phyloP scores from a whole-genome alignment of 2,888 invertebrate genomes.

The Perithous albicinctus region DNA sequence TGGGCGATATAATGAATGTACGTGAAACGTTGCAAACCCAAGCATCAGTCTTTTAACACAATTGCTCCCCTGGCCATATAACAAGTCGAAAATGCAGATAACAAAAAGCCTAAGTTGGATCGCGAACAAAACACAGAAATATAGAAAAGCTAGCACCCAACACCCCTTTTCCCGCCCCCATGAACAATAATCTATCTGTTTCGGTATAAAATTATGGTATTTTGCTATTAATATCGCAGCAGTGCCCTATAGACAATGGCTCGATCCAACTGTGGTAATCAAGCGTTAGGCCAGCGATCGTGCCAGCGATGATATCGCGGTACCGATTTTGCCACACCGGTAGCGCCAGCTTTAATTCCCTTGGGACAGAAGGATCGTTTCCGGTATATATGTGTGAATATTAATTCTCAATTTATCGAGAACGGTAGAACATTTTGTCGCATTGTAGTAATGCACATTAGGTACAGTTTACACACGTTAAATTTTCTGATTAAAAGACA shows the following conservation, averaged over 20 bases:
- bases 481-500: too few relatives aligned
- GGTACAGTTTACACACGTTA: too few relatives aligned
- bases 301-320: constrained; percentile 59
- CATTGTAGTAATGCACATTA: too few relatives aligned
- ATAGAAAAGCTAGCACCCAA: constrained; percentile 9
- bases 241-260: constrained; percentile 83
- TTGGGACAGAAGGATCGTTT: constrained; percentile 44
- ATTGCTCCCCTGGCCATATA: not conserved
- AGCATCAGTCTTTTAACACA: not conserved
- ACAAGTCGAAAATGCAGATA: constrained; percentile 7
- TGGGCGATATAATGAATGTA: constrained; percentile 24
- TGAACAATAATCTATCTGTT: constrained; percentile 22
- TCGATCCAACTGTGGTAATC: constrained; percentile 83
- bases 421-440: too few relatives aligned
- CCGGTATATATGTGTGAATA: not conserved
- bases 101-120: constrained; percentile 2
- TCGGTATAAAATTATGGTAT: constrained; percentile 25
- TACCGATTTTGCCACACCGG: constrained; percentile 64
- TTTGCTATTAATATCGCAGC: constrained; percentile 61
- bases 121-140: constrained; percentile 5
- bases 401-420: not conserved
- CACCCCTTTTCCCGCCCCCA: not conserved
- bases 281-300: constrained; percentile 60
- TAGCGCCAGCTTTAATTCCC: constrained; percentile 53
- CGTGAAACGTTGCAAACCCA: constrained; percentile 15